Conservation (phyloP, 2,888 invertebrate species). For the Mythimna pallens region DNA sequence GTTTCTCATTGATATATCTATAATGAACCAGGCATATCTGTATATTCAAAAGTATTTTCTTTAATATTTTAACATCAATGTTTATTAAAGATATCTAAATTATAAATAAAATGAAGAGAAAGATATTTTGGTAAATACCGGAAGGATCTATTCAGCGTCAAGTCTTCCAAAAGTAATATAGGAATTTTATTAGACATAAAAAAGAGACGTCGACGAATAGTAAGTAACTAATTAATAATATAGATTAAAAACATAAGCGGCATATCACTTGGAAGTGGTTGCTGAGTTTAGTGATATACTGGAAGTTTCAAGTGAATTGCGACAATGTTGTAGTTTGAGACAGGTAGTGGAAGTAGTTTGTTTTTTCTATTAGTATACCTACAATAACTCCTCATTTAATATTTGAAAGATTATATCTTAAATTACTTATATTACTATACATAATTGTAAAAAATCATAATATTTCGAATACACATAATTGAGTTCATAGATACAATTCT, state of each 20-base stretch:
- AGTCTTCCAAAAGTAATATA: neutral
- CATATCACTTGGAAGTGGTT: neutral
- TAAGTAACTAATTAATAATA: neutral
- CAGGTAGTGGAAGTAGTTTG: neutral
- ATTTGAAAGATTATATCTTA: conserved; percentile 13
- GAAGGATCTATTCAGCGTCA: neutral
- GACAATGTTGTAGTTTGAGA: conserved; percentile 29
- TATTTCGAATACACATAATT: conserved; percentile 6
- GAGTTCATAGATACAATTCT: neutral
- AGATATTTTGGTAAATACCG: neutral
- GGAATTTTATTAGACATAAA: neutral
- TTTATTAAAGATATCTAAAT: neutral
- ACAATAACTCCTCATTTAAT: neutral
- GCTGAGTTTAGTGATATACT: conserved; percentile 15
- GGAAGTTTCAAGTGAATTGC: conserved; percentile 7
- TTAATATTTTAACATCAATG: neutral
- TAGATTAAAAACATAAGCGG: neutral
- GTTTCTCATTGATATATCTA: neutral
- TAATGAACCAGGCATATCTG: conserved; percentile 1
- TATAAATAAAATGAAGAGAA: neutral
- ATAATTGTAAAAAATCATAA: neutral
- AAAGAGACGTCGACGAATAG: neutral
- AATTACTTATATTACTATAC: neutral
- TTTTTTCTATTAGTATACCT: neutral
- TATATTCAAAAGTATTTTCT: neutral